Evolutionary conservation across 2,797 vertebrate species (phyloP).

Genomic region (Danio kyathit): DNA sequence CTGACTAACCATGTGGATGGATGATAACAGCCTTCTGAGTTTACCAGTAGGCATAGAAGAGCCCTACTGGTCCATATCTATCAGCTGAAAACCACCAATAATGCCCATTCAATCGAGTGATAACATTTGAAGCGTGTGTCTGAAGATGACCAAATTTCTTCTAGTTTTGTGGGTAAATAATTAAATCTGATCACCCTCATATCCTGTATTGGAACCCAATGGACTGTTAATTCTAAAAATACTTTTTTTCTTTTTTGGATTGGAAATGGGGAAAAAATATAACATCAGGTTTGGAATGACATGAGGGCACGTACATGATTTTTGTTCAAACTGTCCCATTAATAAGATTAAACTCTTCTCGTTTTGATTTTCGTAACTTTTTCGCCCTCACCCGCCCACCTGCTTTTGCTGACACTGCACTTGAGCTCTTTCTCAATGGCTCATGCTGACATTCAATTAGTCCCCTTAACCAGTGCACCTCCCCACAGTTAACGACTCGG

Average conservation of each 20-base stretch:
- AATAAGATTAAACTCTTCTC: constrained; percentile 61
- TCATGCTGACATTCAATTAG: constrained; percentile 78
- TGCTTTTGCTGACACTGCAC: constrained; percentile 70
- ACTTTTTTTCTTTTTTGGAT: background rate
- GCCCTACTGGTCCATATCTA: too few species aligned
- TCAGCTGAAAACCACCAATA: too few species aligned
- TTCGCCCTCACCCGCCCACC: constrained; percentile 61
- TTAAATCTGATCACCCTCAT: too few species aligned
- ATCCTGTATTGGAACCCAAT: background rate
- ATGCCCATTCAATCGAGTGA: too few species aligned
- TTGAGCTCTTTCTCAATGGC: constrained; percentile 63
- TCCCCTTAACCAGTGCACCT: constrained; percentile 69
- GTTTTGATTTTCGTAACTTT: constrained; percentile 65
- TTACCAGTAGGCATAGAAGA: too few species aligned
- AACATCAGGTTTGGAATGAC: background rate
- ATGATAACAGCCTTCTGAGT: too few species aligned
- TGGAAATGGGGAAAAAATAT: background rate
- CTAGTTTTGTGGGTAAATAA: too few species aligned
- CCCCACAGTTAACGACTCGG: constrained; percentile 73
- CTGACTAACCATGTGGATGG: too few species aligned
- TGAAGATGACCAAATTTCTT: too few species aligned
- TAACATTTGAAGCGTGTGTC: too few species aligned
- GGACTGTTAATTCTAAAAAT: background rate
- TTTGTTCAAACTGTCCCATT: constrained; percentile 28
- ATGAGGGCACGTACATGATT: background rate